Evolutionary conservation across 1,140 invertebrate genomes (phyloP), one percentile per base, ranked within the genome.

Genomic region (Mesaphorura yosii): DNA sequence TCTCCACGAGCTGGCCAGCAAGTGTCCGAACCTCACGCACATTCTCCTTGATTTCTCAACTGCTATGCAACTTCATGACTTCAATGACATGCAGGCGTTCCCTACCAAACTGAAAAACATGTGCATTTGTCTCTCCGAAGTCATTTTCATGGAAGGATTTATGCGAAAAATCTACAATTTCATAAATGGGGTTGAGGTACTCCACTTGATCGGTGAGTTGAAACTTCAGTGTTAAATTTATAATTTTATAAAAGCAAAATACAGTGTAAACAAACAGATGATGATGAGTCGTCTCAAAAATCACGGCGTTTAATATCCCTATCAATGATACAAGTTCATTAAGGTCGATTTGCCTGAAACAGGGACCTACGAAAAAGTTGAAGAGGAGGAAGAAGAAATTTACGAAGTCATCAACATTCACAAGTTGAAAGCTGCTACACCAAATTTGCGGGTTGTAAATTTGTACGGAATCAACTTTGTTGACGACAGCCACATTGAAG

Each of bases 71-170:
- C 75, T 99, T 17, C 94, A 98, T 67, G 96, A 98, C 68, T 99
- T 98, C 75, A 96, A 90, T 51, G 95, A 99, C 68, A 83, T 98
- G 75, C 66, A 78, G 68, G 84, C 89, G 6, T 98, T 98, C 72
- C 96, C 96, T 14, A 95, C 93, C n/a, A 97, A 97, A 68, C 72
- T 99, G 5, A 80, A 83, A 26, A 95, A 92, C 65, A 80, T 99
- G 73, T 97, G 93, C 68, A 89, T 99, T 64, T 98, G 95, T 65
- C 72, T 99, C 1, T 97, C 92, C 0, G 95, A 98, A 70, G 95
- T 98, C 42, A 99, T 99, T 67, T 99, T 99, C 70, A 93, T 99
- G 85, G 96, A 99, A 71, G 96, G 95, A n/a, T 98, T 99, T 68
- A 98, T 99, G 91, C 75, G 96, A 54, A 95, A 98, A 72, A 98